Base-by-base conservation (phyloP, 2,888 invertebrate genomes). In the Diloba caeruleocephala region DNA sequence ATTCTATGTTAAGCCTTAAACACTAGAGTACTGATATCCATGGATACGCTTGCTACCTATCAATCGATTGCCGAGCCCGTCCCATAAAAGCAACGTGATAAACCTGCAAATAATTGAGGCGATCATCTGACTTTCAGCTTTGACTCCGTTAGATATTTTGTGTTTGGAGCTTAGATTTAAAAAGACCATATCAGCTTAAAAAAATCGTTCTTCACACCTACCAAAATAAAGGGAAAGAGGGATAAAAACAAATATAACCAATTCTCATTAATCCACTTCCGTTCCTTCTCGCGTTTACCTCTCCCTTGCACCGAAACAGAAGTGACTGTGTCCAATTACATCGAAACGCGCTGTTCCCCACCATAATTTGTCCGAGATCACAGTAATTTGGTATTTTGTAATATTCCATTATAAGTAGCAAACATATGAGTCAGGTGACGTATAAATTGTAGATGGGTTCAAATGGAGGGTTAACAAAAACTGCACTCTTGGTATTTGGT, bases 311-410 rank as follows among this genome's bases (percentile, higher is more conserved):
- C 77, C 76, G 58, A 42, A 49, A 57, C 60, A 68, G 56, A 79
- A 83, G 69, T 77, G 75, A 71, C 80, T 74, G 75, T 66, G 76
- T 76, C 84, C 88, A 89, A 90, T 88, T 89, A 88, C 83, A 85
- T 63, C 68, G 72, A 83, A 85, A 83, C 77, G 80, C 81, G 79
- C 78, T 78, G 81, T 84, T 76, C 81, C 76, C 72, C 63, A 76
- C 74, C 76, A 73, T 87, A 89, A 88, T 88, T 89, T 82, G 85
- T 75, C 71, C 78, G 76, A 84, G 86, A 88, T 89, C 85, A 86
- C 84, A 69, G 82, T 88, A 84, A 89, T 90, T 88, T 88, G 49
- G 78, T 82, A 77, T 86, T 73, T 80, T 80, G 82, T 86, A 87
- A 85, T 85, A 85, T 81, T 78, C 78, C 79, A 82, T 84, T 81